A percentile compares a stretch with the other conserved stretches of the same genome.
These are phyloP conservation scores for Hypomesus transpacificus DNA, from an alignment of 2,113 vertebrate genomes.

Conservation along the genomic window DNA sequence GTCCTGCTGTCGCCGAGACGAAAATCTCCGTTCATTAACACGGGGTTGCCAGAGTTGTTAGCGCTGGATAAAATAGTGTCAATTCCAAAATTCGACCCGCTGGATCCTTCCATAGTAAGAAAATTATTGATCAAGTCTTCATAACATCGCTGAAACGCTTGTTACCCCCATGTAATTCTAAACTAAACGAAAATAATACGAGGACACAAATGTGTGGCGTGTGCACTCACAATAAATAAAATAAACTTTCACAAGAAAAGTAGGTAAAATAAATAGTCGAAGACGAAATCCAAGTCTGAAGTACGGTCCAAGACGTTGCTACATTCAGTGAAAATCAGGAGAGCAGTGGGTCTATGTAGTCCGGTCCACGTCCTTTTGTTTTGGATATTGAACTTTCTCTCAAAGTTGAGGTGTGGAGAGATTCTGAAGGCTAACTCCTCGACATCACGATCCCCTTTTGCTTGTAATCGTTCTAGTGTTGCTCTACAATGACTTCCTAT, in stretches of 20 bases:
- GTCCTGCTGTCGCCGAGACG: constrained; percentile 84
- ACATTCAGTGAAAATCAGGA: constrained; percentile 61
- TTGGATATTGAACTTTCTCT: constrained; percentile 83
- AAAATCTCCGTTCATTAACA: constrained; percentile 91
- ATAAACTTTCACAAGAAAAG: constrained; percentile 25
- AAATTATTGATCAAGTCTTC: constrained; percentile 70
- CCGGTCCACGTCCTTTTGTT: constrained; percentile 70
- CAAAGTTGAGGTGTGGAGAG: constrained; percentile 82
- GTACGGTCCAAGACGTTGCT: constrained; percentile 53
- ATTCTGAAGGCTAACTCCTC: constrained; percentile 76
- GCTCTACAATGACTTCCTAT: constrained; percentile 87
- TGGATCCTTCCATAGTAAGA: constrained; percentile 90
- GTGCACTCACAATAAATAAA: constrained; percentile 28
- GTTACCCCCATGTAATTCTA: constrained; percentile 33
- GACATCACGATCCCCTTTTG: constrained; percentile 81
- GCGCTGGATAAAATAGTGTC: constrained; percentile 92
- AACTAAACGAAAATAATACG: constrained; percentile 13
- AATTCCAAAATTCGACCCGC: constrained; percentile 96
- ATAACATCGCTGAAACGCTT: constrained; percentile 68
- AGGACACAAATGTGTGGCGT: background rate
- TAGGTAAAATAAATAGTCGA: constrained; percentile 20
- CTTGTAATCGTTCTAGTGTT: constrained; percentile 84
- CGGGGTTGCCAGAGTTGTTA: constrained; percentile 81
- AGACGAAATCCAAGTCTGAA: constrained; percentile 50
- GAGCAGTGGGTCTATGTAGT: constrained; percentile 53